Conservation (phyloP, 2,797 vertebrate genomes). For the Chiloscyllium punctatum region DNA sequence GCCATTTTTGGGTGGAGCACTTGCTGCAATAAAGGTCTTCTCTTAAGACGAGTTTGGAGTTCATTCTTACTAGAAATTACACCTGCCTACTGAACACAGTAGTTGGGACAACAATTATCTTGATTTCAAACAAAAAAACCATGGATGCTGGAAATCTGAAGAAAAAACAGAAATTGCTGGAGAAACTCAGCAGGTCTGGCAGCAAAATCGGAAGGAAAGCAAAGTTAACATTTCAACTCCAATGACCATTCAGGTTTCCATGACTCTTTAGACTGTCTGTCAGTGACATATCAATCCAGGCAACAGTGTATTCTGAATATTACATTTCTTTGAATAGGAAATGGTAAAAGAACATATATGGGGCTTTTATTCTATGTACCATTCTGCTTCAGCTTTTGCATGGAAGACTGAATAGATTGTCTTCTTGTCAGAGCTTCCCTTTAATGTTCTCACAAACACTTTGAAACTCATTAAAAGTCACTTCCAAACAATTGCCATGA, state of each 20-base stretch:
- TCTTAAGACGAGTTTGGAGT: not conserved
- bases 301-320: no score
- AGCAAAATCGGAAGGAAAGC: no score
- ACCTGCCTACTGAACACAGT: no score
- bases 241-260: no score
- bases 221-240: no score
- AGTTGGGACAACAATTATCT: not conserved
- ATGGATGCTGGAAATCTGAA: no score
- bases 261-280: no score
- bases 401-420: not conserved
- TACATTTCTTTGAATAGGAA: not conserved
- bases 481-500: not conserved
- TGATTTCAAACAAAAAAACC: no score
- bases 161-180: no score
- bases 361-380: not conserved
- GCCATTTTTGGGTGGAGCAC: not conserved
- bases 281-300: no score
- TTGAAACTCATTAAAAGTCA: not conserved
- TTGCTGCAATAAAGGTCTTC: not conserved
- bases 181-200: no score
- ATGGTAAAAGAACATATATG: not conserved
- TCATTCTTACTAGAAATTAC: not conserved
- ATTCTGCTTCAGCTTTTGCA: not conserved
- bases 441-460: not conserved
- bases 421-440: not conserved